phyloP scores from a whole-genome alignment of 2,113 vertebrate species.

The Spilogale gracilis region DNA sequence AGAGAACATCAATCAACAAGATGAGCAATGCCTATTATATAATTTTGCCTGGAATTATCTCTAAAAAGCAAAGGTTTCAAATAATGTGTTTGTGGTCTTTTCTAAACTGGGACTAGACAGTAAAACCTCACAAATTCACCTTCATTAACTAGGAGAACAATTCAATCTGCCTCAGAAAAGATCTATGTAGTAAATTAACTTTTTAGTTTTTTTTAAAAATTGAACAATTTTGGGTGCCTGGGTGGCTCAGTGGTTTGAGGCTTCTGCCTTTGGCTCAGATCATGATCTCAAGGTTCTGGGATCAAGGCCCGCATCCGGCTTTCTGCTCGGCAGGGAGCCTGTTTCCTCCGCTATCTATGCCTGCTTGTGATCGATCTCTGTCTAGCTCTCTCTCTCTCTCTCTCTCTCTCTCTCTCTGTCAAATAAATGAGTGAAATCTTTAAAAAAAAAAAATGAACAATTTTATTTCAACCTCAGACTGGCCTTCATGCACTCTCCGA shows the following conservation, averaged over 20 bases:
- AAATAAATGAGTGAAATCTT: no score
- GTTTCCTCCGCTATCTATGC: no score
- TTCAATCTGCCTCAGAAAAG: neutral
- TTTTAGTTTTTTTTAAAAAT: neutral
- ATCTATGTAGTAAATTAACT: neutral
- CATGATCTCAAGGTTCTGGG: no score
- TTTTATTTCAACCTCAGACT: neutral
- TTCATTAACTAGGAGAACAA: conserved; percentile 20
- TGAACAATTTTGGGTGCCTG: neutral
- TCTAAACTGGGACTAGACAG: neutral
- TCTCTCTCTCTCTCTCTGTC: no score
- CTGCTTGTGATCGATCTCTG: no score
- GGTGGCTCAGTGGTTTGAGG: no score
- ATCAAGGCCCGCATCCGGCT: no score
- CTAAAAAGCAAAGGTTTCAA: conserved; percentile 27
- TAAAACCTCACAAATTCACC: conserved; percentile 3
- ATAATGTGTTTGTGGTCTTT: neutral
- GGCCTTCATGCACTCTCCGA: neutral
- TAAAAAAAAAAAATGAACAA: neutral
- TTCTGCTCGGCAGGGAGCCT: no score
- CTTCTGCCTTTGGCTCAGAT: no score
- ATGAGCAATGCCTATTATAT: neutral
- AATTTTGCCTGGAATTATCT: neutral
- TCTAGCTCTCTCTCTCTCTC: no score
- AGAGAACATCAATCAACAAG: neutral